These are phyloP conservation scores for Hippotragus niger DNA, from an alignment of 2,113 vertebrate species.

Conservation along the genomic window DNA sequence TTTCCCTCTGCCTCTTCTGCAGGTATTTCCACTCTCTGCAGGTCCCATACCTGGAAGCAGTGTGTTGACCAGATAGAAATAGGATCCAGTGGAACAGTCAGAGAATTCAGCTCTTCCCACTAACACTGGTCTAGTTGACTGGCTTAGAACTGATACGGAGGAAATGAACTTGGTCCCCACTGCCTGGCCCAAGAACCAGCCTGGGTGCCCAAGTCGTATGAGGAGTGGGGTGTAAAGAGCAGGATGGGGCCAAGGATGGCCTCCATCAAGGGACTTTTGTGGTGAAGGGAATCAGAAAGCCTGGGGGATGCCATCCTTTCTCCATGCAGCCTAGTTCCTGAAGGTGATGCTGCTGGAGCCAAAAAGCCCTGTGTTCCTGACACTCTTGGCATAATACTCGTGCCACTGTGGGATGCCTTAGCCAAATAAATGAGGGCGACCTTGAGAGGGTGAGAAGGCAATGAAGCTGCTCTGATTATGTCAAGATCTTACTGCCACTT, in stretches of 20 bases:
- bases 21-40: background rate
- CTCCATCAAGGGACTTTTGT: background rate
- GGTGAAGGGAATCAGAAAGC: background rate
- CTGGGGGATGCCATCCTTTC: background rate
- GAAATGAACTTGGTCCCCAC: constrained; percentile 3
- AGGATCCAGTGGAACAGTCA: background rate
- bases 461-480: background rate
- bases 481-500: background rate
- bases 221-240: background rate
- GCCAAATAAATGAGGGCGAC: background rate
- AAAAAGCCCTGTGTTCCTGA: background rate
- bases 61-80: background rate
- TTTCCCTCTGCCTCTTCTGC: background rate
- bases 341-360: background rate
- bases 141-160: constrained; percentile 22
- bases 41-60: constrained; percentile 21
- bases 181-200: constrained; percentile 58
- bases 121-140: background rate
- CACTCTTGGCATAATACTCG: background rate
- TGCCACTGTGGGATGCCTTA: constrained; percentile 14
- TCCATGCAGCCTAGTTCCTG: background rate
- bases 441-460: background rate
- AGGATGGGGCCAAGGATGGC: background rate
- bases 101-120: background rate
- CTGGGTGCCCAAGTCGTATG: constrained; percentile 33